These are phyloP conservation scores for Dunckerocampus dactyliophorus DNA, from an alignment of 2,113 vertebrate species.

Conservation along the genomic window DNA sequence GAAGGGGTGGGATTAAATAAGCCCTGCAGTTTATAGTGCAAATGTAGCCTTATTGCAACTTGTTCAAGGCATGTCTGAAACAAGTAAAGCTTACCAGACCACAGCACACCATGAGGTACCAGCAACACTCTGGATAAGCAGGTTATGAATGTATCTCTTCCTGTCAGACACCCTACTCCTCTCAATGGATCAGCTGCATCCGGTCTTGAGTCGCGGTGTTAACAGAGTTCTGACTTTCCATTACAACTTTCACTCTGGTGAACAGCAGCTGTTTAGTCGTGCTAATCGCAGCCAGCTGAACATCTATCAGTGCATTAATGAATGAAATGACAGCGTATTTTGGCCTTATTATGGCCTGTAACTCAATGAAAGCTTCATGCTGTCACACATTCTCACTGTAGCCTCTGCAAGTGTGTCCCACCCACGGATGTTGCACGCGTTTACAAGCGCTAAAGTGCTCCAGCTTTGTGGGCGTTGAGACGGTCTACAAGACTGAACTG, in stretches of 20 bases:
- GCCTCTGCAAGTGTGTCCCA: conserved; percentile 30
- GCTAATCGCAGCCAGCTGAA: conserved; percentile 47
- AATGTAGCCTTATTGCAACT: no score
- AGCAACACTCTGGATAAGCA: not conserved
- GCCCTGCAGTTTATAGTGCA: no score
- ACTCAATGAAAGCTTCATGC: conserved; percentile 25
- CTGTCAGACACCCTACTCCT: conserved; percentile 5
- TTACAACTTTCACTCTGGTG: conserved; percentile 46
- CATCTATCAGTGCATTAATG: conserved; percentile 37
- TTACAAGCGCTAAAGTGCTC: conserved; percentile 23
- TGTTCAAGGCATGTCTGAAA: no score
- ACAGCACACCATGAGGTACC: no score
- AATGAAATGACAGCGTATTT: conserved; percentile 49
- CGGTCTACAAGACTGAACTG: conserved; percentile 33
- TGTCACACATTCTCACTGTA: conserved; percentile 17
- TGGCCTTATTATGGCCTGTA: conserved; percentile 35
- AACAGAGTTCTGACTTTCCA: conserved; percentile 52
- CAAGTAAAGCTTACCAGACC: no score
- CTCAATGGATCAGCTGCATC: conserved; percentile 36
- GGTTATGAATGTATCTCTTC: not conserved
- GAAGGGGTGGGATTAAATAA: no score
- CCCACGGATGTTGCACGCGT: conserved; percentile 31
- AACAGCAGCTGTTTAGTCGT: conserved; percentile 57
- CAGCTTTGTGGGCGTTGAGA: not conserved
- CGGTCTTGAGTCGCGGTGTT: conserved; percentile 22